These are phyloP conservation scores for Coelinius sp. DNA, from an alignment of 2,888 invertebrate species.

Conservation along the genomic window DNA sequence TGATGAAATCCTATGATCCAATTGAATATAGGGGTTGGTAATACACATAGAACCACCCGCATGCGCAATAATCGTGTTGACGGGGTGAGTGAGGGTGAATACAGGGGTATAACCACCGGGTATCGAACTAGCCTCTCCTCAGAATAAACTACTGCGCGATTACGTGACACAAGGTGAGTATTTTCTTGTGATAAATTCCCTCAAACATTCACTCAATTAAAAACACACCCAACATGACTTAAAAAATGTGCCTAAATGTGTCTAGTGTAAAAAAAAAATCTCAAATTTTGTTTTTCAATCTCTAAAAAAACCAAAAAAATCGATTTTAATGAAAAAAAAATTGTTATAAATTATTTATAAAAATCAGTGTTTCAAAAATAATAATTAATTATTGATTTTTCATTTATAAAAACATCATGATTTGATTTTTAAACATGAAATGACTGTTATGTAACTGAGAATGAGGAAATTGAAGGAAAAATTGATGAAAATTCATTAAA, in stretches of 20 bases:
- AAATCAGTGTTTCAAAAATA: background rate
- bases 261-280: background rate
- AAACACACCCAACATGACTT: background rate
- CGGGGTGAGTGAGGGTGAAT: constrained; percentile 32
- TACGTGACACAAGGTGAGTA: constrained; percentile 26
- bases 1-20: too few species aligned
- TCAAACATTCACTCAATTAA: background rate
- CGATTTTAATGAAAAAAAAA: background rate
- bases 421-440: too few species aligned
- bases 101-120: constrained; percentile 53
- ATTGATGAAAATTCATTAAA: background rate
- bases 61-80: background rate
- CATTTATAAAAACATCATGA: background rate
- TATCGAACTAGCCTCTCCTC: constrained; percentile 56
- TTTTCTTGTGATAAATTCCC: background rate
- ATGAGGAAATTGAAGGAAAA: background rate
- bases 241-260: background rate
- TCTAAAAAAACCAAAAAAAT: background rate
- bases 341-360: background rate
- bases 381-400: background rate
- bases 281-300: background rate
- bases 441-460: background rate
- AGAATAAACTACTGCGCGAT: constrained; percentile 52
- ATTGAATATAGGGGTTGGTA: background rate
- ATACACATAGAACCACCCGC: background rate